phyloP scores from a whole-genome alignment of 2,797 vertebrate species.

The Acipenser ruthenus region DNA sequence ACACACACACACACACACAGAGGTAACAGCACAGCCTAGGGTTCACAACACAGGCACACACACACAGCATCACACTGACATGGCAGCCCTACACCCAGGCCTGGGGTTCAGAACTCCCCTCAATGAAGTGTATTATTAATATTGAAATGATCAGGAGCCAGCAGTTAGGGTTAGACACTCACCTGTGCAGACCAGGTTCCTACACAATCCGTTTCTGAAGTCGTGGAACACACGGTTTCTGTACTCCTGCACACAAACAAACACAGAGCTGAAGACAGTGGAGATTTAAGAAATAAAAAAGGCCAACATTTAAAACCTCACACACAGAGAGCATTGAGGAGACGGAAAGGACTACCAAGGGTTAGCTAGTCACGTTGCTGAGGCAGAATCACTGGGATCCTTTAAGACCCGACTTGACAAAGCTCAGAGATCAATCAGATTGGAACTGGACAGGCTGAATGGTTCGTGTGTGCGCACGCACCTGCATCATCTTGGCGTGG shows the following conservation, averaged over 20 bases:
- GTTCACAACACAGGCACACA: too few relatives aligned
- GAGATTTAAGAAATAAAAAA: not conserved
- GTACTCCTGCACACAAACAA: constrained; percentile 51
- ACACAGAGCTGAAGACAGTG: not conserved
- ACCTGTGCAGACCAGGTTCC: constrained; percentile 73
- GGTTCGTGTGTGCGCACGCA: constrained; percentile 18
- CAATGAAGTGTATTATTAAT: too few relatives aligned
- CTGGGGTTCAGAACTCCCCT: too few relatives aligned
- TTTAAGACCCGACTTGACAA: too few relatives aligned
- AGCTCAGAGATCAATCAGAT: too few relatives aligned
- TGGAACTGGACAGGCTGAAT: too few relatives aligned
- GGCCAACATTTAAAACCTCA: not conserved
- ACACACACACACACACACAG: too few relatives aligned
- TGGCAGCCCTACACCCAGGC: too few relatives aligned
- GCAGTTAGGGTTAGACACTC: constrained; percentile 13
- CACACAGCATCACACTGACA: too few relatives aligned
- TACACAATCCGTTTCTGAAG: constrained; percentile 70
- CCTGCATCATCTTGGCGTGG: constrained; percentile 77
- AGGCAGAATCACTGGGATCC: not conserved
- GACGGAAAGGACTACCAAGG: not conserved
- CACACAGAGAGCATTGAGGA: not conserved
- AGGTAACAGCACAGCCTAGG: too few relatives aligned
- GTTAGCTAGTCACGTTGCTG: not conserved
- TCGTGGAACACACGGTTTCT: constrained; percentile 73
- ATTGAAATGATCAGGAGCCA: too few relatives aligned